Base-by-base conservation (phyloP, 1,140 invertebrate genomes). In the Helicoverpa armigera region DNA sequence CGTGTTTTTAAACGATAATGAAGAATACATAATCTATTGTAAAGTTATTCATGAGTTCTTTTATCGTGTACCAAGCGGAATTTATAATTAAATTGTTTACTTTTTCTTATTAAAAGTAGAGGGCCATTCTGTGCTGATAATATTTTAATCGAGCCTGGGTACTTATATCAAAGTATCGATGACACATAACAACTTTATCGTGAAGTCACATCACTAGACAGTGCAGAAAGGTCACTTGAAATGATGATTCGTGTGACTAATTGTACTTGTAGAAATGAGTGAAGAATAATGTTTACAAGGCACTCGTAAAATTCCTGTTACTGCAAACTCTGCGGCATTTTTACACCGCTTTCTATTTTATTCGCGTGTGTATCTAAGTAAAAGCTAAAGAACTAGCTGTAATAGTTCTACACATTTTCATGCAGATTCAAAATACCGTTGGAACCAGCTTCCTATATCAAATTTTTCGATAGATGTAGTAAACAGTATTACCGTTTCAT, bases 171-270 rank as follows among this genome's bases (percentile, higher is more conserved):
- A 29, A 9, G 5, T 10, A 9, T 58, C 23, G 16, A 23, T 60
- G 58, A 60, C 58, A 60, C 58, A 60, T 60, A 10, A 60, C 23
- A 23, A 60, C 3, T 60, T 60, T 60, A 31, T 60, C 58, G 11
- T 29, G 1, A 31, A 29, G 58, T 60, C 23, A 67, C 35, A 48
- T 48, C 63, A 50, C 35, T 13, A 50, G 16, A 67, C 63, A 7
- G 16, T 48, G 16, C 16, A 48, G 43, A 16, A 50, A 67, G 63
- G 63, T 67, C 63, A 50, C 10, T 67, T 11, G 13, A 67, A 67
- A 67, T 67, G 31, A 67, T 67, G 13, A 67, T 67, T 50, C 9
- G 9, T 12, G 16, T 67, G 43, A 48, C 43, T 67, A 50, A 67
- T 67, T 67, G 43, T 48, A 50, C 63, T 50, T 12, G n/a, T 10